Evolutionary conservation across 2,797 vertebrate genomes (phyloP).

Genomic region (Epinephelus awoara): DNA sequence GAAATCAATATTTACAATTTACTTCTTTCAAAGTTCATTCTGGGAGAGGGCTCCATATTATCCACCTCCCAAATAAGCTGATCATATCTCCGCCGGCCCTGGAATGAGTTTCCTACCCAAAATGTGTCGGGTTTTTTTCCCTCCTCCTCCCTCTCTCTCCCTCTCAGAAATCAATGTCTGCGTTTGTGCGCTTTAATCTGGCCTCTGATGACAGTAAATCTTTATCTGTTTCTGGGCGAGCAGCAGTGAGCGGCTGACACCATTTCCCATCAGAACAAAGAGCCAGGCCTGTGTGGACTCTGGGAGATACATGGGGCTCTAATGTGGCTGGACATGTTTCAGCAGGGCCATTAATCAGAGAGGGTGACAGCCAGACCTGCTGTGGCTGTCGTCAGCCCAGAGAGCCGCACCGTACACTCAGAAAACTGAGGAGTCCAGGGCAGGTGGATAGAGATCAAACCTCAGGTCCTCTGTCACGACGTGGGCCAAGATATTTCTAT

Average conservation of each 20-base stretch:
- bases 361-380: conserved; percentile 86
- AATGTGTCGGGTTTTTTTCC: conserved; percentile 87
- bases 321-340: conserved; percentile 95
- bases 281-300: conserved; percentile 90
- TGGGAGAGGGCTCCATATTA: conserved; percentile 95
- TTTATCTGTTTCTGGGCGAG: conserved; percentile 98
- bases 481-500: conserved; percentile 26
- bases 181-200: conserved; percentile 97
- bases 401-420: conserved; percentile 54
- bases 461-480: conserved; percentile 48
- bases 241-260: conserved; percentile 93
- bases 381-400: conserved; percentile 32
- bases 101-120: conserved; percentile 97
- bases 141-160: conserved; percentile 43
- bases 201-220: conserved; percentile 99
- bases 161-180: conserved; percentile 96
- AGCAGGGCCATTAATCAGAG: conserved; percentile 96
- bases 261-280: conserved; percentile 97
- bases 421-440: conserved; percentile 52
- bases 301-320: conserved; percentile 93
- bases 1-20: conserved; percentile 99
- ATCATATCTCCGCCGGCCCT: conserved; percentile 94
- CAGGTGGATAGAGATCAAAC: conserved; percentile 51
- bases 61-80: conserved; percentile 98
- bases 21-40: conserved; percentile 99